Evolutionary conservation across 2,797 vertebrate genomes (phyloP).

Genomic region (Crenichthys baileyi): DNA sequence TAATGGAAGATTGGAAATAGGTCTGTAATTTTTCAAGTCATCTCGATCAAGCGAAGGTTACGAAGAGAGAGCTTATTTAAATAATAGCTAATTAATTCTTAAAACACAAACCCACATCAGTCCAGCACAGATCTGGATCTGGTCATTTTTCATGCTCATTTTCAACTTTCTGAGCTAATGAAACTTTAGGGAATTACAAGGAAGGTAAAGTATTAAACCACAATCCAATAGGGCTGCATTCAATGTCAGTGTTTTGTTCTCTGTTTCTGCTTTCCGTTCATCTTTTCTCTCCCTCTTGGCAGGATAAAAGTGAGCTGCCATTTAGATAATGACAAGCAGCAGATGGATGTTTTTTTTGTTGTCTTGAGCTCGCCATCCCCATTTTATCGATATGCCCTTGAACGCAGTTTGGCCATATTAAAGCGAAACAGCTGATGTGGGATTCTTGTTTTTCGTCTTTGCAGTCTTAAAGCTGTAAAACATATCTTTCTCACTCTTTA

Average conservation of each 20-base stretch:
- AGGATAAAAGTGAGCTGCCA: slow-evolving; percentile 33
- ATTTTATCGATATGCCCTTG: slow-evolving; percentile 32
- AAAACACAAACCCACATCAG: background rate
- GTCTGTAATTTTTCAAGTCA: too few relatives aligned
- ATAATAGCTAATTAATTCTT: background rate
- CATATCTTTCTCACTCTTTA: slow-evolving; percentile 26
- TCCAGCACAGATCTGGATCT: background rate
- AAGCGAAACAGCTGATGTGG: slow-evolving; percentile 39
- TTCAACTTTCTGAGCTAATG: slow-evolving; percentile 25
- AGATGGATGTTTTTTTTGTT: slow-evolving; percentile 56
- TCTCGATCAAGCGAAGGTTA: too few relatives aligned
- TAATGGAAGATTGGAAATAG: too few relatives aligned
- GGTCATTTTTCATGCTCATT: slow-evolving; percentile 2
- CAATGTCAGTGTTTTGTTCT: slow-evolving; percentile 26
- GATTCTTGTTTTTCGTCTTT: slow-evolving; percentile 3
- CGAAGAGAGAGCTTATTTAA: background rate
- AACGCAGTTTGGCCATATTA: slow-evolving; percentile 51
- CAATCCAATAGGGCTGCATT: slow-evolving; percentile 25
- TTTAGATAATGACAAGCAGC: slow-evolving; percentile 50
- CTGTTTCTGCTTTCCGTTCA: background rate
- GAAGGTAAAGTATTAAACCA: slow-evolving; percentile 7
- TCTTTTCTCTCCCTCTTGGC: slow-evolving; percentile 13
- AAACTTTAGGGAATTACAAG: slow-evolving; percentile 18
- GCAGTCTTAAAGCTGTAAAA: slow-evolving; percentile 54
- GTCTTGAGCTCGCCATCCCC: slow-evolving; percentile 24